Base-by-base conservation (phyloP, 1,140 invertebrate species). In the Bombus confusus region DNA sequence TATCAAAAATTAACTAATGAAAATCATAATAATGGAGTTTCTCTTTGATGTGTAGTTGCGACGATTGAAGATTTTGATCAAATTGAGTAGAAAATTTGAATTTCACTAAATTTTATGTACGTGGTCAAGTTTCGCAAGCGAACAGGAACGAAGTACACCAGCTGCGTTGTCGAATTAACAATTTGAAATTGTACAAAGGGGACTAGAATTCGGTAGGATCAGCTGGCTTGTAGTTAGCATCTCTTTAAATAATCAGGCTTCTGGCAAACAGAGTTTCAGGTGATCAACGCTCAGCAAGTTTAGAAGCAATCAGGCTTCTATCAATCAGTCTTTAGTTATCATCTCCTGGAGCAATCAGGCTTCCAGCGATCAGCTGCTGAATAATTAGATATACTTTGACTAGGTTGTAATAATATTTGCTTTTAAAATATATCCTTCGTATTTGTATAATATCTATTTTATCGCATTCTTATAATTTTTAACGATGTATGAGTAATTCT, bases 201-300 rank as follows among this genome's bases (percentile, higher is more conserved):
- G 5, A 28, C 0, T 22, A 39, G 28, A 37, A 76, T 76, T 62
- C 8, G 25, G 3, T 39, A 59, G 1, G 15, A 34, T 79, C 41
- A 34, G 5, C 31, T 1, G 3, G n/a, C 8, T 43, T 47, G n/a
- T 41, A n/a, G n/a, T 47, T 47, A 3, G 41, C 22, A 28, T 79
- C 31, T 15, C 31, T 68, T 79, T 37, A 79, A 79, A 68, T 80
- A 52, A 80, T 80, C 57, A 31, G 15, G 9, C 57, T 41, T 9
- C 25, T 3, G 43, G 34, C 31, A 69, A 47, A 37, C 18, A 80
- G 18, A 47, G 64, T 52, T 80, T 18, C 22, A 15, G 3, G 25
- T 39, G 64, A 69, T 80, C 43, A 52, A 68, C 41, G 77, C 3
- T 79, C 77, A 37, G 43, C 64, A 80, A 80, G 64, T 80, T 80